Evolutionary conservation across 2,113 vertebrate species (phyloP), one percentile per base, ranked within the genome.

Genomic region (Alouatta palliata): DNA sequence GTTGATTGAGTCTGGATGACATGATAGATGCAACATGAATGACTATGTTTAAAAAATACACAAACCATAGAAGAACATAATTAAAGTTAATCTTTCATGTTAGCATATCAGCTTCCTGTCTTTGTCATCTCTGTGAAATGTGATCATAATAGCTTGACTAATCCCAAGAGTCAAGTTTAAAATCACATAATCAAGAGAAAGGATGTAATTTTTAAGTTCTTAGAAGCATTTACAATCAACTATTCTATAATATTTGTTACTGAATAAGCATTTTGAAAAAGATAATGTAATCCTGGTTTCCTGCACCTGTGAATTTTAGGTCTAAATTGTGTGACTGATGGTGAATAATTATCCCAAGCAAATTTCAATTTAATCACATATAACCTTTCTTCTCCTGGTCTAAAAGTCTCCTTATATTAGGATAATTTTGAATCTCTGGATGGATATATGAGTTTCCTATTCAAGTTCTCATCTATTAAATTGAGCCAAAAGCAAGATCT

Each of bases 211-310:
- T 92, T 85, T 89, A 93, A 87, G 40, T 86, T 89, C 54, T 45
- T 68, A 80, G 37, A 90, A 37, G 17, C 11, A 80, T 81, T 95
- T 96, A 47, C 11, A 87, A 43, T 81, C 21, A 93, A 91, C 23
- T 87, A 54, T 95, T 91, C 23, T 77, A 23, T n/a, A 73, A 93
- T 61, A 49, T 87, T 95, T 97, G 30, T 68, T 87, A 83, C 37
- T 79, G 49, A 89, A 61, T 80, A 95, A 94, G 32, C n/a, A 66
- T 58, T 95, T 97, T 93, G 27, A 77, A 68, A 86, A 97, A 88
- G n/a, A 35, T 83, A 93, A 76, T 86, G 4, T 61, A 80, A 95
- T 81, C 13, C 45, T 84, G 9, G 8, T 58, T 97, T 91, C 49
- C 32, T 96, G 47, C 21, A 84, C 30, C 58, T 94, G 64, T 84